Evolutionary conservation across 53 echinoderm and acorn worm genomes (phyloP).

Genomic region (Henricia sp.): DNA sequence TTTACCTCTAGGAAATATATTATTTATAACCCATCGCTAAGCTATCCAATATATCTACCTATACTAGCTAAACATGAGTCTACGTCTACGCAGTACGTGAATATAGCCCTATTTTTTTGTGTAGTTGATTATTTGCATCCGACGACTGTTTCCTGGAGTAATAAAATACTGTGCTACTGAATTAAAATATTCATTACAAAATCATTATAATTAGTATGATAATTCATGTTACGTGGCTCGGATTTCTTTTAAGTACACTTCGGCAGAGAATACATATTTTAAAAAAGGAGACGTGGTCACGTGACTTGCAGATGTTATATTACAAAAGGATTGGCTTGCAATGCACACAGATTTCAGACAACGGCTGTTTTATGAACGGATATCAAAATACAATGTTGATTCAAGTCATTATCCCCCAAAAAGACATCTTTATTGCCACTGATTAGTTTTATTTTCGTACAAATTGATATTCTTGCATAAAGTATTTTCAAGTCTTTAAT

Average conservation of each 20-base stretch:
- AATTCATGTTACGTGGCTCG: constrained; percentile 42
- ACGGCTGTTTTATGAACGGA: too few relatives aligned
- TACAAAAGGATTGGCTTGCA: too few relatives aligned
- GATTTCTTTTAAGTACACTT: constrained; percentile 54
- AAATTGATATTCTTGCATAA: too few relatives aligned
- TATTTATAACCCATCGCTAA: constrained; percentile 21
- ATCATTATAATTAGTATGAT: constrained; percentile 17
- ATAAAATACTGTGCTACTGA: constrained; percentile 50
- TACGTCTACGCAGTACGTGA: not conserved
- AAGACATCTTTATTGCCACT: too few relatives aligned
- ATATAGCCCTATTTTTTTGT: constrained; percentile 1
- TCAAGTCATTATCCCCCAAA: too few relatives aligned
- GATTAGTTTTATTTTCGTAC: too few relatives aligned
- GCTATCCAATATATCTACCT: constrained; percentile 15
- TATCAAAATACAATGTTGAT: too few relatives aligned
- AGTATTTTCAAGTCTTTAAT: too few relatives aligned
- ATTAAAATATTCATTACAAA: constrained; percentile 17
- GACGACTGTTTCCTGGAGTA: constrained; percentile 31
- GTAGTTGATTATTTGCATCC: not conserved
- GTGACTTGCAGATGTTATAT: too few relatives aligned
- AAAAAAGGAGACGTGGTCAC: constrained; percentile 13
- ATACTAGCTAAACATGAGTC: not conserved
- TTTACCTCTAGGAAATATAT: constrained; percentile 52
- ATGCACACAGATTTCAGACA: too few relatives aligned
- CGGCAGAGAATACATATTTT: constrained; percentile 9